Evolutionary conservation across 2,797 vertebrate genomes (phyloP).

Genomic region (Streptopelia turtur): DNA sequence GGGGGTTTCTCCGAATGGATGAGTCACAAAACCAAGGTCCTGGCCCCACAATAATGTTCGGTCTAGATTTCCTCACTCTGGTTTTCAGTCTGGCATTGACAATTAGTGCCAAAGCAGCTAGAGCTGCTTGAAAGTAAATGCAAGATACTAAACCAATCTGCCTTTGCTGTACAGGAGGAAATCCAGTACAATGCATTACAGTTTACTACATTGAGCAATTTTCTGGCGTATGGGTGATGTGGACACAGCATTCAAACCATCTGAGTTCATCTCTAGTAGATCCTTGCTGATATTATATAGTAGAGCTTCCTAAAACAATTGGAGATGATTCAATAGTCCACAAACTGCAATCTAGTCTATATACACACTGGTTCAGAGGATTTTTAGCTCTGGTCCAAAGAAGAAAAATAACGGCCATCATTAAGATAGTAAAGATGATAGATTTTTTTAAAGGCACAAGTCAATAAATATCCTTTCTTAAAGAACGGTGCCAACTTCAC

Average conservation of each 20-base stretch:
- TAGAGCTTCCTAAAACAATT: background rate
- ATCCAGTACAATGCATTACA: background rate
- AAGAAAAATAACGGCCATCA: background rate
- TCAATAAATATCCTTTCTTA: background rate
- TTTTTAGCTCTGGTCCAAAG: background rate
- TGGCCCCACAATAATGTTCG: conserved; percentile 25
- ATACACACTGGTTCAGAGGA: background rate
- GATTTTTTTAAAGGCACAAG: background rate
- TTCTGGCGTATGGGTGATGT: background rate
- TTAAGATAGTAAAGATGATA: background rate
- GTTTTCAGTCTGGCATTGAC: conserved; percentile 14
- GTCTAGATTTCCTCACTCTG: conserved; percentile 43
- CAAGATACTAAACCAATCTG: background rate
- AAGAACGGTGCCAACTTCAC: background rate
- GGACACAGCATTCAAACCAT: background rate
- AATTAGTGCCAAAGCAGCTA: conserved; percentile 23
- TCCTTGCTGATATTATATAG: background rate
- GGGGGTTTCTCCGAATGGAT: conserved; percentile 25
- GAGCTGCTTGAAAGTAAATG: conserved; percentile 19
- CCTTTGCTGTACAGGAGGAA: conserved; percentile 18
- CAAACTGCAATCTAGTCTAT: background rate
- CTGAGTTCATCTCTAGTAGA: background rate
- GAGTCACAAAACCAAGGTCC: conserved; percentile 54
- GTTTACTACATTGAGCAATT: background rate
- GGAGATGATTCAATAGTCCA: background rate